phyloP scores from a whole-genome alignment of 2,797 vertebrate species.

The Macropus fuliginosus region DNA sequence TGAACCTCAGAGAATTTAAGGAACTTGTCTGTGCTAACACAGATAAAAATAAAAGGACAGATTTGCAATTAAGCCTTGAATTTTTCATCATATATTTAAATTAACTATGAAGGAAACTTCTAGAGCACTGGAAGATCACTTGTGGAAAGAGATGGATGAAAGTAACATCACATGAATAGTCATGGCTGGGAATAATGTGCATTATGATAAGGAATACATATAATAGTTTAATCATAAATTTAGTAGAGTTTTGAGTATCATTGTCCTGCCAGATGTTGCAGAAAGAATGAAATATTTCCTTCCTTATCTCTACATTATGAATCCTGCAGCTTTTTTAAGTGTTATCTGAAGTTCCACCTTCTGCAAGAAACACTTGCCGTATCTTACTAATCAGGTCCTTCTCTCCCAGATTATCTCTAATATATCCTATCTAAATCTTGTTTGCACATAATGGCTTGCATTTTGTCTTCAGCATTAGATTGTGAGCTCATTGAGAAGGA shows the following conservation, averaged over 20 bases:
- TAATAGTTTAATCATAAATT: background rate
- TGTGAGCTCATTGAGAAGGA: background rate
- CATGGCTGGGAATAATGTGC: background rate
- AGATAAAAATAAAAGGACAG: background rate
- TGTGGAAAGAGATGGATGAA: background rate
- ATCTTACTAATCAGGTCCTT: background rate
- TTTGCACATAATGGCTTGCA: background rate
- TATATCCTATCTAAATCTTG: background rate
- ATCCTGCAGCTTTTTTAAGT: too few species aligned
- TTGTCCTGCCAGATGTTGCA: background rate
- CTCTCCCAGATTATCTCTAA: background rate
- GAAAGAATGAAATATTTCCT: background rate
- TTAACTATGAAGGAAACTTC: background rate
- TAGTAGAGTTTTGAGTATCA: background rate
- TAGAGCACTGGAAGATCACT: background rate
- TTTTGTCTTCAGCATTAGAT: background rate
- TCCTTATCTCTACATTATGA: background rate
- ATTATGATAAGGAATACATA: background rate
- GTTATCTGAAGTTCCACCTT: too few species aligned
- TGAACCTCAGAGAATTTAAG: background rate
- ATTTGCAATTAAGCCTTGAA: background rate
- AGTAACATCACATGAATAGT: background rate
- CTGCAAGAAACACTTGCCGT: background rate
- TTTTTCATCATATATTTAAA: background rate
- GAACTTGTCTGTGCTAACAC: background rate